These are phyloP conservation scores for Rhorus exstirpatorius DNA, from an alignment of 2,888 invertebrate genomes.

Conservation along the genomic window DNA sequence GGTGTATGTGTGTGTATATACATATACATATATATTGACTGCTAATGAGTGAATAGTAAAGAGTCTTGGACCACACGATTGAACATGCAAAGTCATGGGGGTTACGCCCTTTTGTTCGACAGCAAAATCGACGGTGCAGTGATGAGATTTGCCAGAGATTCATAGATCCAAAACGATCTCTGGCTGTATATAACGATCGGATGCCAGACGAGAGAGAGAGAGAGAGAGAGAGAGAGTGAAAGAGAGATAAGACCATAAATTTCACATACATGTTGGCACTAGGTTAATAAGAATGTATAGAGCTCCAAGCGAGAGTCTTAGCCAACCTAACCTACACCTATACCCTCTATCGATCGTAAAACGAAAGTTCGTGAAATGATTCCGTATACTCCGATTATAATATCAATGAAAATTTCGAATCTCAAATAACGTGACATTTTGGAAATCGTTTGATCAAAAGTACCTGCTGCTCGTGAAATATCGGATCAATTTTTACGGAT, in stretches of 20 bases:
- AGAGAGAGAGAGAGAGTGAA: slow-evolving; percentile 34
- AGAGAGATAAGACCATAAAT: slow-evolving; percentile 15
- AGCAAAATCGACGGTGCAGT: background rate
- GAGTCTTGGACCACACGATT: background rate
- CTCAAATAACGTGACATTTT: background rate
- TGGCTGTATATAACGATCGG: slow-evolving; percentile 33
- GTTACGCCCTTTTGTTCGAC: background rate
- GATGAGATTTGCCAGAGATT: slow-evolving; percentile 27
- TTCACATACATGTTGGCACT: slow-evolving; percentile 22
- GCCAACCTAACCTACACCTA: slow-evolving; percentile 12
- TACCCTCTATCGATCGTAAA: background rate
- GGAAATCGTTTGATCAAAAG: no score
- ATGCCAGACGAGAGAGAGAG: slow-evolving; percentile 53
- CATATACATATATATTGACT: background rate
- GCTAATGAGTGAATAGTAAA: no score
- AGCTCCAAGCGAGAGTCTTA: slow-evolving; percentile 30
- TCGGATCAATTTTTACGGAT: no score
- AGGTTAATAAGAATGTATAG: slow-evolving; percentile 10
- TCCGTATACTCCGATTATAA: background rate
- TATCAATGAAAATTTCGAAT: background rate
- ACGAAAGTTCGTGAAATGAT: slow-evolving; percentile 1
- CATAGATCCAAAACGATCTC: slow-evolving; percentile 30
- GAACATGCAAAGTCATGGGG: background rate
- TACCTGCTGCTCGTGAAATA: no score
- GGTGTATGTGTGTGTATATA: no score